Evolutionary conservation across 2,888 invertebrate species (phyloP).

Genomic region (Beris chalybata): DNA sequence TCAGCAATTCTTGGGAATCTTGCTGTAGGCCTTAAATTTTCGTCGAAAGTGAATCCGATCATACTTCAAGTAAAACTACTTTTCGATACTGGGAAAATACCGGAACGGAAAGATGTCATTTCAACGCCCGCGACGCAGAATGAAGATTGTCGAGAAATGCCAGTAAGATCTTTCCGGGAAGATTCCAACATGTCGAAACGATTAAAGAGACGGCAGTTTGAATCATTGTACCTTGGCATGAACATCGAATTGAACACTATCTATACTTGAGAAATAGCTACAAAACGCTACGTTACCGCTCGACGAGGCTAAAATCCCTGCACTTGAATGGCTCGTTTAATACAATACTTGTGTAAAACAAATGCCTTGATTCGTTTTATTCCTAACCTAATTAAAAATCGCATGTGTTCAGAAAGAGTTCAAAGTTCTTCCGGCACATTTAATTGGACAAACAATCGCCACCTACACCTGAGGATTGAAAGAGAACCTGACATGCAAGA

Average conservation of each 20-base stretch:
- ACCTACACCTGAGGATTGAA: constrained; percentile 50
- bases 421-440: constrained; percentile 69
- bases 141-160: no score
- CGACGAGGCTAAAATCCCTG: constrained; percentile 71
- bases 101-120: constrained; percentile 71
- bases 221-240: constrained; percentile 72
- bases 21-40: constrained; percentile 85
- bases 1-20: constrained; percentile 81
- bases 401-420: constrained; percentile 80
- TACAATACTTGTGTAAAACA: constrained; percentile 78
- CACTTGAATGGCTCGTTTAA: constrained; percentile 88
- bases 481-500: constrained; percentile 58
- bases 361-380: constrained; percentile 83
- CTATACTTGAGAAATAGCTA: constrained; percentile 70
- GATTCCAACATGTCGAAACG: constrained; percentile 66
- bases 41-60: constrained; percentile 78
- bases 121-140: constrained; percentile 72
- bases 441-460: constrained; percentile 62
- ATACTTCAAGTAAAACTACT: constrained; percentile 60
- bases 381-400: constrained; percentile 78
- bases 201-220: constrained; percentile 65
- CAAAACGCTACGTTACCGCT: constrained; percentile 64
- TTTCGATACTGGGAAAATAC: constrained; percentile 66
- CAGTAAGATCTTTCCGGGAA: constrained; percentile 74
- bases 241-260: constrained; percentile 84